A percentile compares a stretch with the other conserved stretches of the same genome.
Evolutionary conservation across 2,113 vertebrate genomes (phyloP).

Genomic region (Athene cunicularia): DNA sequence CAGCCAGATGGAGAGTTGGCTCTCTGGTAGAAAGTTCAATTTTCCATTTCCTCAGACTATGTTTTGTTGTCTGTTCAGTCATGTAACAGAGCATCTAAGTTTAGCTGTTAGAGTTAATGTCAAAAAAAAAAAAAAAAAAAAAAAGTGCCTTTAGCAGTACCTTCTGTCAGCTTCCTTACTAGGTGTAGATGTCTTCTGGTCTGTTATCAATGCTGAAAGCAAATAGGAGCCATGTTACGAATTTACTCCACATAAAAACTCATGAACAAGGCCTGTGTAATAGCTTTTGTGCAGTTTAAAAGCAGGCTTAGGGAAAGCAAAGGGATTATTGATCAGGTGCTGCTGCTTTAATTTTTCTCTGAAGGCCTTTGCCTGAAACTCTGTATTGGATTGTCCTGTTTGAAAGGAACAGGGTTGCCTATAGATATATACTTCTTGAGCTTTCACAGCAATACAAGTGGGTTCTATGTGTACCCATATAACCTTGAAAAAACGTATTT

Average conservation of each 20-base stretch:
- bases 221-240: neutral
- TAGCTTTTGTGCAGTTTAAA: neutral
- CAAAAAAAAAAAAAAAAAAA: neutral
- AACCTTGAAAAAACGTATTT: neutral
- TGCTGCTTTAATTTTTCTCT: neutral
- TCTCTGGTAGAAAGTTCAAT: neutral
- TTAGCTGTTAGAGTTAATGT: neutral
- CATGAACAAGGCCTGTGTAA: neutral
- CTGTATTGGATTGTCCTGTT: neutral
- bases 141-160: neutral
- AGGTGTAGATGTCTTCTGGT: neutral
- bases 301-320: neutral
- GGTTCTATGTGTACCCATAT: neutral
- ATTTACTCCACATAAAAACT: neutral
- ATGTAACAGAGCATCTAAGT: neutral
- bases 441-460: neutral
- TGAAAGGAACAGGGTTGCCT: neutral
- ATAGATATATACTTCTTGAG: neutral
- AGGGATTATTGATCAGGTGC: neutral
- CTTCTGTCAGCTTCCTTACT: conserved; percentile 6
- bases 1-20: conserved; percentile 34
- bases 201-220: neutral
- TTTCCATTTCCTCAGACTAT: neutral
- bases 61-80: neutral
- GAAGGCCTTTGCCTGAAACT: neutral